Percentiles rank a stretch among this genome's conserved stretches.
Conservation (phyloP, 2,113 vertebrate species). For the Lophura nycthemera region DNA sequence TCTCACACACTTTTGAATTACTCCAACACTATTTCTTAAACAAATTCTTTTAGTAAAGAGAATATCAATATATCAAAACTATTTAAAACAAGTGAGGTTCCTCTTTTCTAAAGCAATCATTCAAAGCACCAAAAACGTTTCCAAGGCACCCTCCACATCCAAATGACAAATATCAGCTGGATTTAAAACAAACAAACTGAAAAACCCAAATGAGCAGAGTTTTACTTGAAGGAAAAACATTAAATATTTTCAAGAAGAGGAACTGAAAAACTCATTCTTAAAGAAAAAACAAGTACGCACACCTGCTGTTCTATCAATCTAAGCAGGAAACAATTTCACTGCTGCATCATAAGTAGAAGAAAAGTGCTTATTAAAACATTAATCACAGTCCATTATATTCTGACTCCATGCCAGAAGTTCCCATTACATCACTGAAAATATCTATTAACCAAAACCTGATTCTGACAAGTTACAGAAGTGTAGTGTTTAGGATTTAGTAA, state of each 20-base stretch:
- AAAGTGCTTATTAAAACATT: constrained; percentile 87
- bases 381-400: constrained; percentile 85
- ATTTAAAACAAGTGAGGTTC: constrained; percentile 45
- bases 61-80: constrained; percentile 33
- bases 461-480: constrained; percentile 85
- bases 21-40: constrained; percentile 54
- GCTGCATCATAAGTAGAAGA: constrained; percentile 80
- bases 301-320: constrained; percentile 82
- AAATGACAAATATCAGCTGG: constrained; percentile 13
- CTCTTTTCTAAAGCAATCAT: constrained; percentile 49
- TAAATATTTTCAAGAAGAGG: constrained; percentile 50
- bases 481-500: constrained; percentile 78
- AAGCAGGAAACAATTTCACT: constrained; percentile 80
- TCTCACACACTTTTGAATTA: constrained; percentile 9
- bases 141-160: not conserved
- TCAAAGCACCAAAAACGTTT: constrained; percentile 26
- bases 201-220: not conserved
- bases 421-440: constrained; percentile 86
- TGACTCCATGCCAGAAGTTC: constrained; percentile 82
- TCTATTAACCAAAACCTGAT: constrained; percentile 85
- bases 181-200: constrained; percentile 44
- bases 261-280: constrained; percentile 26
- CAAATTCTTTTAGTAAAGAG: constrained; percentile 40
- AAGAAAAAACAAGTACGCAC: constrained; percentile 57
- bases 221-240: constrained; percentile 63